These are phyloP conservation scores for Streblospio benedicti DNA, from an alignment of 1,140 invertebrate genomes.

Conservation along the genomic window DNA sequence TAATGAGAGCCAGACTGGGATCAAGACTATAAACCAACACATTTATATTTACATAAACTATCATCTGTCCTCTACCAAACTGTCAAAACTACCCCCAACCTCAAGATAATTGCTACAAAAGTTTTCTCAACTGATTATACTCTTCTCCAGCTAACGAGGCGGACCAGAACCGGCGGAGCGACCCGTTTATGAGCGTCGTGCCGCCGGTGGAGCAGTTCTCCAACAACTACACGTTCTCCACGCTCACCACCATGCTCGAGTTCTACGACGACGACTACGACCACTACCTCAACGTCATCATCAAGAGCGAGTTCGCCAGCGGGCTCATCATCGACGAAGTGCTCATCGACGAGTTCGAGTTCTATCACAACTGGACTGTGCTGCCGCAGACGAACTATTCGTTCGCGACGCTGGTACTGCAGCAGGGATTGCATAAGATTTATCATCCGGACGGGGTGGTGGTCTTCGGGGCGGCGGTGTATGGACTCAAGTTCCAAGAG, in stretches of 20 bases:
- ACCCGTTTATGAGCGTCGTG: conserved; percentile 8
- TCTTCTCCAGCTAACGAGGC: conserved; percentile 1
- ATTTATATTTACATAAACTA: no score
- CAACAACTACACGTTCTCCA: conserved; percentile 4
- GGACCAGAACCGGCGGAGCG: background rate
- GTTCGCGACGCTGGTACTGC: background rate
- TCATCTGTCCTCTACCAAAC: no score
- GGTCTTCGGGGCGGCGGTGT: background rate
- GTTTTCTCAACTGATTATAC: no score
- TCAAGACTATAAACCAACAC: no score
- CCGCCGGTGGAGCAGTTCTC: background rate
- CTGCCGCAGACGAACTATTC: background rate
- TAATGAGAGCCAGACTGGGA: no score
- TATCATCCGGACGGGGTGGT: background rate
- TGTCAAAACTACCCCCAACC: no score
- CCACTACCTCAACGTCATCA: conserved; percentile 6
- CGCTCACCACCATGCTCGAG: conserved; percentile 2
- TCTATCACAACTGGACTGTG: conserved; percentile 1
- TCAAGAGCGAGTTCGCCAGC: background rate
- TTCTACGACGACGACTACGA: conserved; percentile 5
- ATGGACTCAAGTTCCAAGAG: conserved; percentile 9
- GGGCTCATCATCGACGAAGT: background rate
- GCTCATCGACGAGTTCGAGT: background rate
- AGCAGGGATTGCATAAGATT: background rate
- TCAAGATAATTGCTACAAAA: no score